phyloP scores from a whole-genome alignment of 2,113 vertebrate genomes.

The Protobothrops mucrosquamatus region DNA sequence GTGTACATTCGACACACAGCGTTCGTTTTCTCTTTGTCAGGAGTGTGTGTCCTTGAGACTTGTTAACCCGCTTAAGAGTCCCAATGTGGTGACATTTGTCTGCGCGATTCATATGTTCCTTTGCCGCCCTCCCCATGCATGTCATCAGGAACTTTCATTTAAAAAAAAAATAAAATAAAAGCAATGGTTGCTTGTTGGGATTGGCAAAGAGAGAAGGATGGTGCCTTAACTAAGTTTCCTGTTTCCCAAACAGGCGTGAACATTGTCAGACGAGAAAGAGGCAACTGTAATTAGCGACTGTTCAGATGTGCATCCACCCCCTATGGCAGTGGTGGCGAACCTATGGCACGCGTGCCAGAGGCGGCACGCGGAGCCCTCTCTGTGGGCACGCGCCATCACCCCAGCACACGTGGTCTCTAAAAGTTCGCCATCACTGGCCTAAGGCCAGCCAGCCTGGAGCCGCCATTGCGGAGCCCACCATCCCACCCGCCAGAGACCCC shows the following conservation, averaged over 20 bases:
- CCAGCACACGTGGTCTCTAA: too few species aligned
- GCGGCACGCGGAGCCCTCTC: too few species aligned
- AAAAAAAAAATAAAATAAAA: not conserved
- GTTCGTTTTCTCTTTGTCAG: slow-evolving; percentile 47
- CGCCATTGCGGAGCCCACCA: too few species aligned
- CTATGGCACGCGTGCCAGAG: too few species aligned
- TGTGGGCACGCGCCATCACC: too few species aligned
- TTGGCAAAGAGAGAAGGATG: not conserved
- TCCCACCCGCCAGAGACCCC: too few species aligned
- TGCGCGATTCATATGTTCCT: not conserved
- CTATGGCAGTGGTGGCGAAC: too few species aligned
- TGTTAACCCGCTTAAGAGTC: slow-evolving; percentile 33
- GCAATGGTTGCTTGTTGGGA: not conserved
- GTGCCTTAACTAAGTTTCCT: slow-evolving; percentile 5
- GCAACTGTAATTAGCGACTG: not conserved
- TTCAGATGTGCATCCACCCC: not conserved
- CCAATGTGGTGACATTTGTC: not conserved
- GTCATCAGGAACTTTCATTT: not conserved
- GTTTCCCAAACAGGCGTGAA: not conserved
- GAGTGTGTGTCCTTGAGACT: slow-evolving; percentile 36
- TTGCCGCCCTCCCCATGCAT: not conserved
- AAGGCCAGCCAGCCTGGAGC: too few species aligned
- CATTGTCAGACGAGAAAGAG: not conserved
- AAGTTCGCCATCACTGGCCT: too few species aligned
- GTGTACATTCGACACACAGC: slow-evolving; percentile 48